Evolutionary conservation across 1,140 invertebrate genomes (phyloP).

Genomic region (Aphidius gifuensis): DNA sequence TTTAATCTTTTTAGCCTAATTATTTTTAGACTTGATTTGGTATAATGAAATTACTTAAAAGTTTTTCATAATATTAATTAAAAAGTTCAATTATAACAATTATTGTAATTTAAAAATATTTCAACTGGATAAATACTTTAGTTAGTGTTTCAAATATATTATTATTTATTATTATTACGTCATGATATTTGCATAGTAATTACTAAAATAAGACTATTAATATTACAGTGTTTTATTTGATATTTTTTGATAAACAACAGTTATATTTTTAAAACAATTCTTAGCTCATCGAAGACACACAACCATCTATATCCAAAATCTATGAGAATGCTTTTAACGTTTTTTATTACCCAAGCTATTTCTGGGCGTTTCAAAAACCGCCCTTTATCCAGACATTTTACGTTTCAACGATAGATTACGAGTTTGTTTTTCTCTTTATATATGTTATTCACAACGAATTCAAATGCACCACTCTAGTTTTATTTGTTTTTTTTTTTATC

Average conservation of each 20-base stretch:
- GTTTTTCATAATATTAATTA: too few relatives aligned
- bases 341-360: conserved; percentile 41
- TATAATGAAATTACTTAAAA: too few relatives aligned
- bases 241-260: conserved; percentile 10
- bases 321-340: conserved; percentile 46
- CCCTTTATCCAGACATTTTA: conserved; percentile 26
- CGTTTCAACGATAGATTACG: conserved; percentile 10
- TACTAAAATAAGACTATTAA: neutral
- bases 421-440: conserved; percentile 18
- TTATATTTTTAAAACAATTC: neutral
- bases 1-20: too few relatives aligned
- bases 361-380: conserved; percentile 31
- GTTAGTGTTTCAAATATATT: too few relatives aligned
- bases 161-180: too few relatives aligned
- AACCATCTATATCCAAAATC: conserved; percentile 32
- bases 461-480: neutral
- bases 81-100: too few relatives aligned
- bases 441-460: too few relatives aligned
- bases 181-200: neutral
- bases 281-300: conserved; percentile 19
- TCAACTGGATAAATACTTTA: too few relatives aligned
- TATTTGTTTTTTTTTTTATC: conserved; percentile 7
- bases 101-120: too few relatives aligned
- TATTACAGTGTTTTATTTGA: neutral
- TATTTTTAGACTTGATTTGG: too few relatives aligned